phyloP scores from a whole-genome alignment of 2,797 vertebrate genomes.

The Cottoperca gobio region DNA sequence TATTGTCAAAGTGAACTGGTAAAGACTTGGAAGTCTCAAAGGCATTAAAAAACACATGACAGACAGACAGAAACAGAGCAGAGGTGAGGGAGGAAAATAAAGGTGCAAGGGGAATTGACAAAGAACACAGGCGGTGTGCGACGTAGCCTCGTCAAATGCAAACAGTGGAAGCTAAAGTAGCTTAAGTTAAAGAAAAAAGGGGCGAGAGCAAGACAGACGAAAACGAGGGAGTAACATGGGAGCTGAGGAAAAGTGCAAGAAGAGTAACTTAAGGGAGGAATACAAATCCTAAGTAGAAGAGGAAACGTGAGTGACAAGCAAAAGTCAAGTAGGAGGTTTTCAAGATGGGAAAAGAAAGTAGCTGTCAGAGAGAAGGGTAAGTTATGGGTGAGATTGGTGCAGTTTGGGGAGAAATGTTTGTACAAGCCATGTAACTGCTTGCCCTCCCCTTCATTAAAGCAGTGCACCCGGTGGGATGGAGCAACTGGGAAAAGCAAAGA shows the following conservation, averaged over 20 bases:
- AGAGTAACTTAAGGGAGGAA: background rate
- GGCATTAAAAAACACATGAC: slow-evolving; percentile 67
- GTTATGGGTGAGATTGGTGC: background rate
- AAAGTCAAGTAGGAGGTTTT: background rate
- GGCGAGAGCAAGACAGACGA: background rate
- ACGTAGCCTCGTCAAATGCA: slow-evolving; percentile 29
- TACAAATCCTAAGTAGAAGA: slow-evolving; percentile 9
- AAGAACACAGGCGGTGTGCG: slow-evolving; percentile 23
- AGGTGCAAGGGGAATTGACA: slow-evolving; percentile 50
- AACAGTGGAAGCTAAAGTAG: slow-evolving; percentile 32
- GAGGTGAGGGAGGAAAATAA: slow-evolving; percentile 48
- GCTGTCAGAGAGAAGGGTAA: background rate
- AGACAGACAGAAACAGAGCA: slow-evolving; percentile 51
- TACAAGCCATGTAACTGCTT: slow-evolving; percentile 28
- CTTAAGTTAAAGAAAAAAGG: slow-evolving; percentile 5
- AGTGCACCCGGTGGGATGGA: slow-evolving; percentile 24
- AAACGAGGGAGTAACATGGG: background rate
- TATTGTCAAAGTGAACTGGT: slow-evolving; percentile 53
- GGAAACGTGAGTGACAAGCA: background rate
- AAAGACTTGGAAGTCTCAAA: slow-evolving; percentile 56
- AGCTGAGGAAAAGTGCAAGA: background rate
- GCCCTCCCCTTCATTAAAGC: slow-evolving; percentile 48
- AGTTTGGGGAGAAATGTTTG: slow-evolving; percentile 3
- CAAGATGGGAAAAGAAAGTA: background rate
- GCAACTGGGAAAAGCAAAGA: slow-evolving; percentile 23